Percentiles rank a stretch among this genome's conserved stretches.
These are phyloP conservation scores for Monoplex corrugatus DNA, from an alignment of 2,888 invertebrate species.

Conservation along the genomic window DNA sequence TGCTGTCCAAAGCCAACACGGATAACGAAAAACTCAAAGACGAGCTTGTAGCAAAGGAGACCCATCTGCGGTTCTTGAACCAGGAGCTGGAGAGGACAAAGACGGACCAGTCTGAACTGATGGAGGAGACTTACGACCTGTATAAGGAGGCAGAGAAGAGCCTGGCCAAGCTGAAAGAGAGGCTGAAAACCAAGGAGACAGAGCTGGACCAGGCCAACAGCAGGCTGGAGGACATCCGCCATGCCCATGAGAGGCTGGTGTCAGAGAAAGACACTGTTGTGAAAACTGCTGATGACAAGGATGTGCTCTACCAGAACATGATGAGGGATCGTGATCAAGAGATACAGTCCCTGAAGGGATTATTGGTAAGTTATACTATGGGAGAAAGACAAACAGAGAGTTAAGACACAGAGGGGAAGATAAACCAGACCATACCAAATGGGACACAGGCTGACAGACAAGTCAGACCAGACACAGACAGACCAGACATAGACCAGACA, in stretches of 20 bases:
- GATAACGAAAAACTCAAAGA: conserved; percentile 63
- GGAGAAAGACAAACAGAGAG: too few species aligned
- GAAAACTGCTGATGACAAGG: conserved; percentile 51
- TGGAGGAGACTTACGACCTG: conserved; percentile 63
- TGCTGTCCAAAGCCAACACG: conserved; percentile 65
- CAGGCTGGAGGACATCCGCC: conserved; percentile 49
- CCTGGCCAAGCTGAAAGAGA: conserved; percentile 61
- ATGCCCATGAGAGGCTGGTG: conserved; percentile 43
- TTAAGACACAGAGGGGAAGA: too few species aligned
- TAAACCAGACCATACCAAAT: too few species aligned
- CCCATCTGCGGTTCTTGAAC: conserved; percentile 62
- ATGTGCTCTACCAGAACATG: conserved; percentile 45
- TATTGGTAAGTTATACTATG: conserved; percentile 29
- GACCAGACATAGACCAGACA: too few species aligned
- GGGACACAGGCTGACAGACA: neutral
- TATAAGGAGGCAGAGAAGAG: conserved; percentile 68
- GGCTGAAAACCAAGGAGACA: conserved; percentile 64
- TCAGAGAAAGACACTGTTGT: conserved; percentile 46
- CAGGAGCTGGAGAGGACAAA: conserved; percentile 64
- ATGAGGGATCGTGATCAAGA: conserved; percentile 46
- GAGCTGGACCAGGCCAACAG: conserved; percentile 63
- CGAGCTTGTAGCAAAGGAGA: conserved; percentile 62
- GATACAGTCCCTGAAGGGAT: conserved; percentile 14
- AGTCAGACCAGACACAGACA: neutral
- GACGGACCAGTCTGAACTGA: conserved; percentile 57